These are phyloP conservation scores for Gobiocypris rarus DNA, from an alignment of 2,113 vertebrate genomes.

Conservation along the genomic window DNA sequence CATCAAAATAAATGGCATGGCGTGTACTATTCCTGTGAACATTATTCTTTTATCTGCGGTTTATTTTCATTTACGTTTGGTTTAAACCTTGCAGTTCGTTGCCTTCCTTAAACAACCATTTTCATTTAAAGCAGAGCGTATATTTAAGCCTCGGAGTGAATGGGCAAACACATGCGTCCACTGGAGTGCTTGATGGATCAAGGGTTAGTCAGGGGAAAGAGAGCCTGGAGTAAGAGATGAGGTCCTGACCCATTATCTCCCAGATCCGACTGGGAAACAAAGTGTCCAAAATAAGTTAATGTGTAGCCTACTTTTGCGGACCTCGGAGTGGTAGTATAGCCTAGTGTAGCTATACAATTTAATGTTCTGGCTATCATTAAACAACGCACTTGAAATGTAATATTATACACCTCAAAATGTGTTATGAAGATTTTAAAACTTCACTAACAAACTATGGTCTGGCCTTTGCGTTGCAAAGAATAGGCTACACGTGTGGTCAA, in stretches of 20 bases:
- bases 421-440: neutral
- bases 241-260: constrained; percentile 74
- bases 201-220: constrained; percentile 70
- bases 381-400: neutral
- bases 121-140: constrained; percentile 29
- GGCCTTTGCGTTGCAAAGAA: neutral
- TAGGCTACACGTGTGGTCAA: neutral
- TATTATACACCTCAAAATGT: neutral
- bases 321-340: neutral
- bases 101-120: neutral
- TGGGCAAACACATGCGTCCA: constrained; percentile 63
- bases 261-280: constrained; percentile 60
- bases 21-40: constrained; percentile 8
- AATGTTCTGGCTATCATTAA: neutral
- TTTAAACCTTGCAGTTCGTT: neutral
- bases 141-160: constrained; percentile 58
- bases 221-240: constrained; percentile 58
- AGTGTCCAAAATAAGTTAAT: constrained; percentile 49
- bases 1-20: constrained; percentile 32
- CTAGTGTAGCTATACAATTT: neutral
- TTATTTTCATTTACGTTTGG: neutral
- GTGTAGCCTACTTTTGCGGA: neutral
- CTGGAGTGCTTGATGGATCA: constrained; percentile 70
- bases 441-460: neutral
- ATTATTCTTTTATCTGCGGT: neutral